A percentile compares a stretch with the other conserved stretches of the same genome.
Evolutionary conservation across 2,888 invertebrate genomes (phyloP).

Genomic region (Netelia melanura): DNA sequence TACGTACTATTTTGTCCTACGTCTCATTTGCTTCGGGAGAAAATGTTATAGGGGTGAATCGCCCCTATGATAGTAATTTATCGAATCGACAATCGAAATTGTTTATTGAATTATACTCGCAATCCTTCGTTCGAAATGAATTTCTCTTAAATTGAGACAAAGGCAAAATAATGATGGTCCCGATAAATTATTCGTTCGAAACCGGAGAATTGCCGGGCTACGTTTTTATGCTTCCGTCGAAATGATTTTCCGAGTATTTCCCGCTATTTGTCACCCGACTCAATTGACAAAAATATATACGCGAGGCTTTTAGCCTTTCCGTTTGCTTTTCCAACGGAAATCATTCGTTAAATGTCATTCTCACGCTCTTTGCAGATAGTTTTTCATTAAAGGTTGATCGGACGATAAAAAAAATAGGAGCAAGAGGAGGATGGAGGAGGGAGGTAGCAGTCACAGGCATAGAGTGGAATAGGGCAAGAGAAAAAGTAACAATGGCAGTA

Average conservation of each 20-base stretch:
- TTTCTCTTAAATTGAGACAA: background rate
- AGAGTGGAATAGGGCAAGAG: background rate
- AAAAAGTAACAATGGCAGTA: background rate
- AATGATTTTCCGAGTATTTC: background rate
- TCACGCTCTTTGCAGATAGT: background rate
- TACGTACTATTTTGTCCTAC: background rate
- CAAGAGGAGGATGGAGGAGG: background rate
- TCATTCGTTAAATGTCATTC: conserved; percentile 1
- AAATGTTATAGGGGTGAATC: background rate
- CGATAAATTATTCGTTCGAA: background rate
- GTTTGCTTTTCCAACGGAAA: background rate
- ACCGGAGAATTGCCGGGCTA: background rate
- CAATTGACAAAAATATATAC: background rate
- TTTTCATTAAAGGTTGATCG: background rate
- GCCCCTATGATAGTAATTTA: no score
- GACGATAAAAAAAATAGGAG: background rate
- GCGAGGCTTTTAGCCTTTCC: background rate
- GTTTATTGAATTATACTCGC: no score
- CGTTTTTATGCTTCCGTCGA: background rate
- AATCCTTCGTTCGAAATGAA: no score
- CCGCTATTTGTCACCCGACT: background rate
- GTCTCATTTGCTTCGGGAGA: background rate
- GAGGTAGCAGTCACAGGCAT: background rate
- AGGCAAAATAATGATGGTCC: background rate
- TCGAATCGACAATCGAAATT: no score